Base-by-base conservation (phyloP, 2,113 vertebrate genomes). In the Toxotes chatareus region DNA sequence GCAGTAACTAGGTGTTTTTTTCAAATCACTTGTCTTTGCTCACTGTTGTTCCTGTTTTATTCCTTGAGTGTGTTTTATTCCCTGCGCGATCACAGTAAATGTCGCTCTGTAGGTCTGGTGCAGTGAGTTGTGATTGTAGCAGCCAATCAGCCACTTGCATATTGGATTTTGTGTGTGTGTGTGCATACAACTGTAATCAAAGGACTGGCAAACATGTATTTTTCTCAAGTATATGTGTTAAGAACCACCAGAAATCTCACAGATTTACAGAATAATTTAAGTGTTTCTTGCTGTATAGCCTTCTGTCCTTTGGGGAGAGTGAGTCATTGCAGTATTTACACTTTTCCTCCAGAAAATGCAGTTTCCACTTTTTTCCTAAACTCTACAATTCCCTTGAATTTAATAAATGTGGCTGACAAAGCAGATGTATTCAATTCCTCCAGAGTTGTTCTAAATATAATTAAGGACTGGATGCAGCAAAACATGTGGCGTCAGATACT, bases 401-500 rank as follows among this genome's bases (percentile, higher is more conserved):
- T 46, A 74, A 84, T 80, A 65, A 67, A 69, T 72, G 44, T 70
- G 36, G 56, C 49, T 21, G 63, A 83, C 46, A 31, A 60, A 64
- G 61, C 59, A 80, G 40, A 83, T 78, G 51, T 21, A 70, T 86
- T 78, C 72, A 63, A 16, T 55, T 76, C 44, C 12, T 85, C 46
- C 63, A 70, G 61, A 40, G 51, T 68, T 69, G 47, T 73, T 83
- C 56, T 73, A 61, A 77, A 75, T 72, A 49, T 62, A 79, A 77
- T 85, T 57, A 73, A 62, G 68, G 57, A 47, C 57, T 70, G 55
- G 55, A 79, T 68, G 69, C 59, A 67, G 70, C 61, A 82, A 76
- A 79, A 88, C 70, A 76, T 74, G 49, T 56, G 40, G 82, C 78
- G 74, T 79, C 82, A 82, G 62, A 68, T 53, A 13, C 46, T 81